A percentile compares a stretch with the other conserved stretches of the same genome.
These are phyloP conservation scores for Drosophila rubida DNA, from an alignment of 2,888 invertebrate species.

Conservation along the genomic window DNA sequence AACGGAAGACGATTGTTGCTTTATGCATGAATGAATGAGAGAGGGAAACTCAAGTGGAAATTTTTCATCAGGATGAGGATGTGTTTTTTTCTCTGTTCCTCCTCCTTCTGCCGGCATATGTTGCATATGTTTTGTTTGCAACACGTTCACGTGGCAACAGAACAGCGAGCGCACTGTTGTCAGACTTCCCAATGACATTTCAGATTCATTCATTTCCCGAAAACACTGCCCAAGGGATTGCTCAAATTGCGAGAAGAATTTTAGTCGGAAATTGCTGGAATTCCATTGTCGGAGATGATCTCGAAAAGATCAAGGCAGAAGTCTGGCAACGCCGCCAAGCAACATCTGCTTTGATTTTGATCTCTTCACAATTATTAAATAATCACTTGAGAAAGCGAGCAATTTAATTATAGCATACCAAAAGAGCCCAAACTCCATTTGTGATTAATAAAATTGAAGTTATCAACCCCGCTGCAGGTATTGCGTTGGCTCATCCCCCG, in stretches of 20 bases:
- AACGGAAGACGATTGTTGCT: conserved; percentile 64
- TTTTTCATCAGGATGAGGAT: conserved; percentile 45
- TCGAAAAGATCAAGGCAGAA: conserved; percentile 22
- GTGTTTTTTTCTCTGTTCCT: conserved; percentile 29
- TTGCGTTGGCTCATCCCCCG: background rate
- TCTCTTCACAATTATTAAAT: conserved; percentile 27
- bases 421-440: background rate
- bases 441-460: background rate
- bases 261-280: conserved; percentile 34
- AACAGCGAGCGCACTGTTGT: conserved; percentile 39
- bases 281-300: background rate
- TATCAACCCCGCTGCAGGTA: conserved; percentile 8
- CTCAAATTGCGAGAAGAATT: conserved; percentile 52
- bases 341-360: conserved; percentile 39
- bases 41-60: conserved; percentile 73
- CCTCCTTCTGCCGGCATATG: conserved; percentile 23
- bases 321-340: conserved; percentile 37
- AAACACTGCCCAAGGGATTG: conserved; percentile 25
- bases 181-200: conserved; percentile 62
- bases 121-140: conserved; percentile 63
- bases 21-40: conserved; percentile 71
- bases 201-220: conserved; percentile 21
- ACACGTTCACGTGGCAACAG: conserved; percentile 60
- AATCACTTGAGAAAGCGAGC: conserved; percentile 10
- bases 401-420: background rate